Base-by-base conservation (phyloP, 1,140 invertebrate species). In the Calephelis virginiensis region DNA sequence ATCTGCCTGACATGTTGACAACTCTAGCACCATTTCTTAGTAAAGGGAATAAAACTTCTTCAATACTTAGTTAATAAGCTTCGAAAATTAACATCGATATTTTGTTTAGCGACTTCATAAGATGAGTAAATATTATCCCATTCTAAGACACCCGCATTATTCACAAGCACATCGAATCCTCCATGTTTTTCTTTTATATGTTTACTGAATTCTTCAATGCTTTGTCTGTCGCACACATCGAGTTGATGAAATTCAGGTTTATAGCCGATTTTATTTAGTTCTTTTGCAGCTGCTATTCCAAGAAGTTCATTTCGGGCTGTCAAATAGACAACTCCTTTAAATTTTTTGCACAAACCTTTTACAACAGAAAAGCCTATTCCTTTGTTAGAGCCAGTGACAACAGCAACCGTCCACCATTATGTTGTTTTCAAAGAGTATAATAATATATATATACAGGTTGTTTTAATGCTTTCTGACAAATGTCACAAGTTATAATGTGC, bases 111-210 rank as follows among this genome's bases (percentile, higher is more conserved):
- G 81, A 95, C 95, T 67, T 93, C 92, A 43, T 88, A 85, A 76
- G 94, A 93, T n/a, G 95, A 93, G 73, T 94, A 94, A 7, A 95
- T 92, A 73, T 87, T 80, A 53, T 83, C 74, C 89, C 92, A 95
- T 80, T 94, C 96, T 49, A 95, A 93, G 69, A 97, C 96, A 0
- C 93, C 96, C 60, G 96, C 96, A 92, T 98, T 98, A 84, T 97
- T 97, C 1, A 98, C 93, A 9, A 97, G 84, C 37, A 97, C 80
- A 91, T 98, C 96, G 7, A 98, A 76, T 5, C 96, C 95, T 11
- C 93, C 94, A 83, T 97, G 93, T 62, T 92, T 93, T 56, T 90
- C 80, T 81, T 94, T 91, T 0, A 98, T 78, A 77, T 92, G 94
- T 63, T 93, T 83, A 0, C 89, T 83, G 14, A 96, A 92, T 13